Base-by-base conservation (phyloP, 1,140 invertebrate species). In the Alviniconcha marisindica region DNA sequence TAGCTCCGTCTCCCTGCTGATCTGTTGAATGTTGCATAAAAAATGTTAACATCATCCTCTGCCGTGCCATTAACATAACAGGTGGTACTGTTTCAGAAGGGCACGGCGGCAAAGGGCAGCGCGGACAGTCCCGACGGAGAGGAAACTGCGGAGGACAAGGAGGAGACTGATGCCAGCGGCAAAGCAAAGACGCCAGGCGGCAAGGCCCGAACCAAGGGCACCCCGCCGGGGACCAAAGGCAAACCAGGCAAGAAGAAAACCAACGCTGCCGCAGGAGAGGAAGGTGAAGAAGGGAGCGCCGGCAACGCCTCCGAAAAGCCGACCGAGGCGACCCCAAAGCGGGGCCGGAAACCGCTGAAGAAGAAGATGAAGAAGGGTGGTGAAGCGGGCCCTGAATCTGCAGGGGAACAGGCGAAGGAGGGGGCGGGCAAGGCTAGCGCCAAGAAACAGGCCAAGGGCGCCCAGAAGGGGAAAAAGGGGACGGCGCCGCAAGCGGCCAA, bases 201-300 rank as follows among this genome's bases (percentile, higher is more conserved):
- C 5, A 71, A 71, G 18, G 7, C 44, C 5, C 44, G 44, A 48
- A 10, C 44, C 44, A 48, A 48, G 44, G 18, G 18, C 5, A 81
- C 31, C 5, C 54, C 63, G 56, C 60, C 2, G 31, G 71, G 14
- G 86, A 91, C 74, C 28, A 83, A 40, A 83, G 88, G 76, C 85
- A 93, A 15, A 93, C 91, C 81, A 28, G 85, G 2, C 71, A 71
- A 77, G 44, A 86, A 85, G 74, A 79, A 42, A 54, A 33, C 40
- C 79, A 60, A 42, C 33, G 44, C 28, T 60, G 44, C 42, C 42
- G 80, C 76, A 54, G 79, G 60, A 71, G 77, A 82, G 24, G 71
- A 80, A 76, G 54, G 28, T 12, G 92, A 92, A 0, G 94, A 94
- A 0, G 95, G 95, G 42, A 48, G 84, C 51, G 51, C 83, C 21